These are phyloP conservation scores for Mesodorylaimus sp. DNA, from an alignment of 2,888 invertebrate genomes.

Conservation along the genomic window DNA sequence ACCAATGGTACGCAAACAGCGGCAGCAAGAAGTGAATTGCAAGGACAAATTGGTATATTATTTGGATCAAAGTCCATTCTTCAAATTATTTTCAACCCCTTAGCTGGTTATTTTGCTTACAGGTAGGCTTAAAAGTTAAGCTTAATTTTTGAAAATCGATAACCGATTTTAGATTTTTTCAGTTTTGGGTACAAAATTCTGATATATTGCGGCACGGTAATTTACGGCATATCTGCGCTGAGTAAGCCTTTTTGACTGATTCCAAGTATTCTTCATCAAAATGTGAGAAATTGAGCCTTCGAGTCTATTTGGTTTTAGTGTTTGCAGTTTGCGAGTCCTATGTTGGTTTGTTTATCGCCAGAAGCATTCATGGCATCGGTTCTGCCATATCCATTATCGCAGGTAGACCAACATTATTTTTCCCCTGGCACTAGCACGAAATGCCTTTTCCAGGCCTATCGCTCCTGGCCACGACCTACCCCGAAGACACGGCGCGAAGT, in stretches of 20 bases:
- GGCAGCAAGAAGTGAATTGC: not conserved
- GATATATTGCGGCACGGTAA: not conserved
- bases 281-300: too few relatives aligned
- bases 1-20: too few relatives aligned
- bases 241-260: too few relatives aligned
- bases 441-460: constrained; percentile 46
- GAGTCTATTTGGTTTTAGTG: constrained; percentile 44
- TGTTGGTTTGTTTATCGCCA: constrained; percentile 47
- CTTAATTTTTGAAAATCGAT: not conserved
- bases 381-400: constrained; percentile 59
- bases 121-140: constrained; percentile 20
- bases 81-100: constrained; percentile 55
- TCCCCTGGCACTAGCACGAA: not conserved
- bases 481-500: constrained; percentile 41
- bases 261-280: too few relatives aligned
- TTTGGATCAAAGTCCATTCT: constrained; percentile 57
- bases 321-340: constrained; percentile 56
- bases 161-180: not conserved
- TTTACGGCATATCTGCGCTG: not conserved
- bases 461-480: constrained; percentile 46
- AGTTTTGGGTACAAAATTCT: not conserved
- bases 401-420: constrained; percentile 26
- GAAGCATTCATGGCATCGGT: constrained; percentile 58
- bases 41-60: constrained; percentile 15
- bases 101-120: constrained; percentile 49